Conservation (phyloP, 2,113 vertebrate species). For the Podarcis raffonei region DNA sequence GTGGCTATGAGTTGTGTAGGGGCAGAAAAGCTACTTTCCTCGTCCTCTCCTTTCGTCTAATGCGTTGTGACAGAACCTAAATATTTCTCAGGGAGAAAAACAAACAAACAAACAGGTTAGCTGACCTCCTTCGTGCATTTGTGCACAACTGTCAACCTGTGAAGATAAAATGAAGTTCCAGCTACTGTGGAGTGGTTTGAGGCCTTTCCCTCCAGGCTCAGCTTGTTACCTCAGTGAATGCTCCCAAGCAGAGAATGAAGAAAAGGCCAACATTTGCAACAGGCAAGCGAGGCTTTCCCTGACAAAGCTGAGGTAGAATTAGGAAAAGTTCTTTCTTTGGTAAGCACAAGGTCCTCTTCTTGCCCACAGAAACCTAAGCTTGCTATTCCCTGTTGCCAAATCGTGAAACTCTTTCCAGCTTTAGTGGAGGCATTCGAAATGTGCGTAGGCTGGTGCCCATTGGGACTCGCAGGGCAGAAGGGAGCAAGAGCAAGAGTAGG, state of each 20-base stretch:
- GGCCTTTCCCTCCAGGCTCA: slow-evolving; percentile 4
- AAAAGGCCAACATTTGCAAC: background rate
- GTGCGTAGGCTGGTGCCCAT: background rate
- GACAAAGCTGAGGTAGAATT: background rate
- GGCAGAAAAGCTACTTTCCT: background rate
- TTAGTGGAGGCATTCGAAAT: background rate
- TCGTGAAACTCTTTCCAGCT: background rate
- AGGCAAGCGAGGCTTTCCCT: background rate
- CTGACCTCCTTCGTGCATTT: background rate
- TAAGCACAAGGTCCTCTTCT: background rate
- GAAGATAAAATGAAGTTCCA: background rate
- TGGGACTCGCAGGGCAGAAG: too few species aligned
- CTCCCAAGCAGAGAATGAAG: background rate
- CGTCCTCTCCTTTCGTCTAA: background rate
- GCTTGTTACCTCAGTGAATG: background rate
- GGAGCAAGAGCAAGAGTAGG: too few species aligned
- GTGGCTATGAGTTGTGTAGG: too few species aligned
- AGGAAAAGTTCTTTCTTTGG: background rate
- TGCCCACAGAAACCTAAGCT: background rate
- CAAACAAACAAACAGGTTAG: background rate
- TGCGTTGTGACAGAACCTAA: background rate
- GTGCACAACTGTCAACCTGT: slow-evolving; percentile 1
- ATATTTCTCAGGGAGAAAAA: background rate
- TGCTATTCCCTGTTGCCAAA: background rate
- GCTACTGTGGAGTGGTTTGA: background rate